Conservation (phyloP, 2,113 vertebrate genomes). For the Aramus guarauna region DNA sequence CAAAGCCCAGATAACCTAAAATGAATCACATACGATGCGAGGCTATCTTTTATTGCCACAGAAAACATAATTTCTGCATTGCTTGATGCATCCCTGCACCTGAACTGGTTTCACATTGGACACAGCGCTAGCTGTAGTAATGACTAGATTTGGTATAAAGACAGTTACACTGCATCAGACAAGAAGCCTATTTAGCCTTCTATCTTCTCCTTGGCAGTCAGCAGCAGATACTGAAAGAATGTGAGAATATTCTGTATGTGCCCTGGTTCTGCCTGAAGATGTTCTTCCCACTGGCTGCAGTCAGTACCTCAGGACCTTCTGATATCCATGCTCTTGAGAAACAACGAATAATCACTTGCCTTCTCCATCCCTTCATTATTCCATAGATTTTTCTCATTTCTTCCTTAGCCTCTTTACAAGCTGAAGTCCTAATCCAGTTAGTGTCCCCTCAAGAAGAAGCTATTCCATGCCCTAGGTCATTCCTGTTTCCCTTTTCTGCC, state of each 20-base stretch:
- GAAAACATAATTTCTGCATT: not conserved
- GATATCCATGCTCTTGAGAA: not conserved
- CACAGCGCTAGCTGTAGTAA: not conserved
- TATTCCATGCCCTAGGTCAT: not conserved
- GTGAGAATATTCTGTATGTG: rapidly evolving
- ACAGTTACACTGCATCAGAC: not conserved
- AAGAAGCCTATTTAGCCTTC: not conserved
- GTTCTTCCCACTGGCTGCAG: not conserved
- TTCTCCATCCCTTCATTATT: not conserved
- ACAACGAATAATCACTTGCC: not conserved
- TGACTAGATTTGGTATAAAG: not conserved
- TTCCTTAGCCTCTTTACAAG: not conserved
- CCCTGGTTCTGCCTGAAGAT: not conserved
- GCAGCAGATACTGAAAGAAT: not conserved
- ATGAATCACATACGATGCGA: not conserved
- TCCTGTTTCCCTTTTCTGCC: not conserved
- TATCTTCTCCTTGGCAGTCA: not conserved
- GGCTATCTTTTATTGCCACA: not conserved
- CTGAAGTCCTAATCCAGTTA: not conserved
- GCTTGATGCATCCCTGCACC: not conserved
- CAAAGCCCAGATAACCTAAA: not conserved
- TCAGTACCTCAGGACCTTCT: not conserved
- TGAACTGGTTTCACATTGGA: not conserved
- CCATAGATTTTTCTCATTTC: not conserved
- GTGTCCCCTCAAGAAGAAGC: not conserved